phyloP scores from a whole-genome alignment of 2,888 invertebrate genomes.

The Phanerotoma sp. region DNA sequence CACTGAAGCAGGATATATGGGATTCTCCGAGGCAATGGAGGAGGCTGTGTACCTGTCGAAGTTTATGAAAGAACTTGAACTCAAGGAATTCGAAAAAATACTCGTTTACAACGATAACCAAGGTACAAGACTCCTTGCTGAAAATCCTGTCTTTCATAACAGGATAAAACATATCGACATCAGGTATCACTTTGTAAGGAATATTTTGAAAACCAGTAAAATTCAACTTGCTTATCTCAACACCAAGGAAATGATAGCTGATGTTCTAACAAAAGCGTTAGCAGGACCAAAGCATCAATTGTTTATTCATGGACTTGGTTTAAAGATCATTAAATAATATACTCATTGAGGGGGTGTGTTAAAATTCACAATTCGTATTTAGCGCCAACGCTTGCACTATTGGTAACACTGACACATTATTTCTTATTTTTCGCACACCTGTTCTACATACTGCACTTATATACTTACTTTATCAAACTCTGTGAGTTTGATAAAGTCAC shows the following conservation, averaged over 20 bases:
- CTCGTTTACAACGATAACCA: constrained; percentile 16
- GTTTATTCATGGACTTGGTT: no score
- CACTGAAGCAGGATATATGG: constrained; percentile 13
- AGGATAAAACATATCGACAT: constrained; percentile 24
- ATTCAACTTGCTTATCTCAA: constrained; percentile 10
- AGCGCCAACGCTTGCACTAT: no score
- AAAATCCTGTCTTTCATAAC: not conserved
- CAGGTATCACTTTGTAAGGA: constrained; percentile 18
- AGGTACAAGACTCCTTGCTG: constrained; percentile 15
- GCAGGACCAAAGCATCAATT: not conserved
- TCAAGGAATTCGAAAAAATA: not conserved
- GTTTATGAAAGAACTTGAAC: constrained; percentile 17
- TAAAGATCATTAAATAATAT: not conserved
- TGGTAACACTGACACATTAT: no score
- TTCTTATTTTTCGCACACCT: no score
- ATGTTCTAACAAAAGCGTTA: constrained; percentile 35
- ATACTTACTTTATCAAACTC: no score
- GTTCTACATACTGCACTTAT: no score
- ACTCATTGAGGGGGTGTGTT: not conserved
- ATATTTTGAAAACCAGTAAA: constrained; percentile 7
- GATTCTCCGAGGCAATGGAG: constrained; percentile 8
- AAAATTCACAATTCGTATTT: not conserved
- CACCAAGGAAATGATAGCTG: constrained; percentile 18
- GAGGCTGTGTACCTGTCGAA: constrained; percentile 5
- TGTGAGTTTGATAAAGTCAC: no score